Evolutionary conservation across 1,140 invertebrate species (phyloP).

Genomic region (Mesaphorura yosii): DNA sequence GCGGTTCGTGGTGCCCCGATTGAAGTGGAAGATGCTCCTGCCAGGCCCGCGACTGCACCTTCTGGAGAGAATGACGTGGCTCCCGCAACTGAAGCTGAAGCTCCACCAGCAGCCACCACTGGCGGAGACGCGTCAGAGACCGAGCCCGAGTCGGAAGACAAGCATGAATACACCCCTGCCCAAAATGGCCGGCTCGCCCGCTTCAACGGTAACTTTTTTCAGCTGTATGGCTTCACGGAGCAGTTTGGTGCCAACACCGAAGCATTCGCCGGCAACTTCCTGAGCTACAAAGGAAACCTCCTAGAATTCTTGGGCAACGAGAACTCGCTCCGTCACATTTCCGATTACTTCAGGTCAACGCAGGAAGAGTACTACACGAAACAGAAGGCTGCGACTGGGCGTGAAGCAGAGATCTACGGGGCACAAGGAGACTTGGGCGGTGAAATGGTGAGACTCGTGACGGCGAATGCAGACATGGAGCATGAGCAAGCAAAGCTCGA

Average conservation of each 20-base stretch:
- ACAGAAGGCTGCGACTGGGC: not conserved
- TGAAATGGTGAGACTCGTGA: not conserved
- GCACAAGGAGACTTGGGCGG: not conserved
- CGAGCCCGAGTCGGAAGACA: not conserved
- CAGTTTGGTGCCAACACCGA: not conserved
- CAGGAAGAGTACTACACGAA: not conserved
- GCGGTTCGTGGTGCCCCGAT: too few relatives aligned
- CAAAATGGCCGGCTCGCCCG: conserved; percentile 1
- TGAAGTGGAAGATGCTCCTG: too few relatives aligned
- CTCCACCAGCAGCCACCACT: not conserved
- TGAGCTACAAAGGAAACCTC: not conserved
- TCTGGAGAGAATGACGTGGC: too few relatives aligned
- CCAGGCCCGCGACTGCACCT: too few relatives aligned
- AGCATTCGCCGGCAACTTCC: not conserved
- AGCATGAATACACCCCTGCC: not conserved
- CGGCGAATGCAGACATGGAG: not conserved
- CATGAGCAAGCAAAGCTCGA: too few relatives aligned
- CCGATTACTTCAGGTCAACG: not conserved
- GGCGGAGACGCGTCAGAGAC: not conserved
- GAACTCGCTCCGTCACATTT: not conserved
- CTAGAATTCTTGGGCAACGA: not conserved
- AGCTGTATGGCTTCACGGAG: conserved; percentile 1
- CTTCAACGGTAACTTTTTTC: conserved; percentile 3
- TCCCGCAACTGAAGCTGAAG: too few relatives aligned
- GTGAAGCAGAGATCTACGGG: not conserved